phyloP scores from a whole-genome alignment of 2,797 vertebrate genomes.

The Urophycis tenuis region DNA sequence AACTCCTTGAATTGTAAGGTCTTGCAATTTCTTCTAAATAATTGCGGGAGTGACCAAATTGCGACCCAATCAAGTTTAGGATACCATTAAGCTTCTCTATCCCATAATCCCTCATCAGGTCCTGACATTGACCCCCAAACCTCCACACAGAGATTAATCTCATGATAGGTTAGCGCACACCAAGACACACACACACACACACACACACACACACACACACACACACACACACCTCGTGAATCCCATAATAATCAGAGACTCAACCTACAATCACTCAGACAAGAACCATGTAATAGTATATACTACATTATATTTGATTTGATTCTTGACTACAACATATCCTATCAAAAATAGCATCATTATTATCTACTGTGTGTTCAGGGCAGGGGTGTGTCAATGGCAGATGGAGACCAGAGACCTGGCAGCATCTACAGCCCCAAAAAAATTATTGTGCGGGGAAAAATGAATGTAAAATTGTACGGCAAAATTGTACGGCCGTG shows the following conservation, averaged over 20 bases:
- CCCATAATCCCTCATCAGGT: slow-evolving; percentile 68
- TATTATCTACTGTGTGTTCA: too few relatives aligned
- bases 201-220: too few relatives aligned
- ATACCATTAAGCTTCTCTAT: slow-evolving; percentile 60
- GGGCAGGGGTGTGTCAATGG: background rate
- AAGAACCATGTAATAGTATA: background rate
- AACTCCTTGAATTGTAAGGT: background rate
- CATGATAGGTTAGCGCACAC: slow-evolving; percentile 4
- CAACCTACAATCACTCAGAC: background rate
- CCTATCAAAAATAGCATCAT: background rate
- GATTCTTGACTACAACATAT: background rate
- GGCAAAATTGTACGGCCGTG: background rate
- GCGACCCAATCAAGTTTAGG: slow-evolving; percentile 33
- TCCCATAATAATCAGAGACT: background rate
- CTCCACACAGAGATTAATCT: slow-evolving; percentile 33
- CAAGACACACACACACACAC: background rate
- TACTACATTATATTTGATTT: too few relatives aligned
- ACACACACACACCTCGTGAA: background rate
- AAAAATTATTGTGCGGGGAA: background rate
- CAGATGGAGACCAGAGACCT: background rate
- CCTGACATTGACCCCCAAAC: slow-evolving; percentile 61
- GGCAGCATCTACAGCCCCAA: too few relatives aligned
- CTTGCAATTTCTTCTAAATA: background rate
- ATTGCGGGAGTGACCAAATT: slow-evolving; percentile 19
- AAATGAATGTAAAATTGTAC: background rate